These are phyloP conservation scores for Sinocyclocheilus maitianheensis DNA, from an alignment of 2,113 vertebrate species.

Conservation along the genomic window DNA sequence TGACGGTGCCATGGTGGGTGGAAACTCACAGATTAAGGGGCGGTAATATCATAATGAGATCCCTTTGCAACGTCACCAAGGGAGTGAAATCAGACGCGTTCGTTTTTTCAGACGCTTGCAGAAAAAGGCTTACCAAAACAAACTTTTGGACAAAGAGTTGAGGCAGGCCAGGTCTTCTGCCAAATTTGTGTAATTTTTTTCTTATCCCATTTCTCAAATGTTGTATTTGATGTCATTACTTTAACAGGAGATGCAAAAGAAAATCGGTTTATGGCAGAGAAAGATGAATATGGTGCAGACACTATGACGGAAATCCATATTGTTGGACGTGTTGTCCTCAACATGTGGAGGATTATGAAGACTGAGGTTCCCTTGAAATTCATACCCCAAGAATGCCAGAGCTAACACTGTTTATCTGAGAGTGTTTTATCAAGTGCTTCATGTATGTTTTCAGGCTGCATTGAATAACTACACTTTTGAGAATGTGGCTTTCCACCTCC, in stretches of 20 bases:
- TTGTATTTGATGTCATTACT: background rate
- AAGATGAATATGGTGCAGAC: slow-evolving; percentile 91
- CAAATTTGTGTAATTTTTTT: too few relatives aligned
- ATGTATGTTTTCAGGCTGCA: slow-evolving; percentile 77
- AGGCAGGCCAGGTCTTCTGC: background rate
- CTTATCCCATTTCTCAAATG: background rate
- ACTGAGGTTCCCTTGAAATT: slow-evolving; percentile 80
- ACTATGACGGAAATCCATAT: slow-evolving; percentile 96
- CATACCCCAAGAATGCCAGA: background rate
- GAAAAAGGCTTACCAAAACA: too few relatives aligned
- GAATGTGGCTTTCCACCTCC: slow-evolving; percentile 95
- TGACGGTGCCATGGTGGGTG: too few relatives aligned
- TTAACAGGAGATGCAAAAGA: slow-evolving; percentile 87
- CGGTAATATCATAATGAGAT: too few relatives aligned
- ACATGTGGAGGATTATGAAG: slow-evolving; percentile 98
- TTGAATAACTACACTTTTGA: slow-evolving; percentile 95
- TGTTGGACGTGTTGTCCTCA: slow-evolving; percentile 87
- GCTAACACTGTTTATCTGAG: background rate
- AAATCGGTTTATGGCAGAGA: slow-evolving; percentile 87
- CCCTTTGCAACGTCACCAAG: too few relatives aligned
- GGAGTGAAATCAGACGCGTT: too few relatives aligned
- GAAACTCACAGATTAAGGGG: too few relatives aligned
- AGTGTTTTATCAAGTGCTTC: background rate
- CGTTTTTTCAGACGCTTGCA: too few relatives aligned
- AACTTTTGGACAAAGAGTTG: background rate